Evolutionary conservation across 2,888 invertebrate species (phyloP), one percentile per base, ranked within the genome.

Genomic region (Lochmaea crataegi): DNA sequence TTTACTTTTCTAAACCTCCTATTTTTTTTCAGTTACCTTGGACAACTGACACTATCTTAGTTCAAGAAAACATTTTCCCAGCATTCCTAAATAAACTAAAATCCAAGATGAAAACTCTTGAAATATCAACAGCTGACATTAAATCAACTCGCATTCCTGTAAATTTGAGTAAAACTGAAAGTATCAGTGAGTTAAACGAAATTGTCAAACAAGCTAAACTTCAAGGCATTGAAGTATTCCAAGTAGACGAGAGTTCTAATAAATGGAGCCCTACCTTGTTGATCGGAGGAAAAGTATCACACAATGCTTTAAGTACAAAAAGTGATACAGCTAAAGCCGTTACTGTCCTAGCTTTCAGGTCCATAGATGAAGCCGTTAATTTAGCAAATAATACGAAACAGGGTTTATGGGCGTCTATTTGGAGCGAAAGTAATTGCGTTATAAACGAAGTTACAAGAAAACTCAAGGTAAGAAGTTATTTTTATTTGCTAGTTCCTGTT

Each of bases 341-440:
- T 38, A 86, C 87, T 3, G 85, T 87, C 10, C 76, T 88, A 66
- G 85, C 89, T 18, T 90, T 90, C 82, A 84, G 90, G 70, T 89
- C 89, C 38, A 87, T 88, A 3, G 89, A 89, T 77, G 91, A 90
- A 83, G 89, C 89, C n/a, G 84, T 90, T 1, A 82, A 85, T 48
- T 83, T 91, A 61, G 88, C 89, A 32, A 90, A 90, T 83, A 90
- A 89, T 81, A 85, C 86, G 14, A 85, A 86, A 56, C 88, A 87
- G 80, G 89, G 89, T 6, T 83, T 88, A 10, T 89, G 86, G 12
- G 88, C 88, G 3, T 89, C 90, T 73, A 85, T 91, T 38, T 91
- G 90, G 90, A 88, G 89, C 2, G 90, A 90, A 85, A 89, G 88
- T 79, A 81, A 88, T 56, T 86, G 88, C 48, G 80, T 90, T 26